Conservation (phyloP, 2,113 vertebrate species). For the Aptenodytes forsteri region DNA sequence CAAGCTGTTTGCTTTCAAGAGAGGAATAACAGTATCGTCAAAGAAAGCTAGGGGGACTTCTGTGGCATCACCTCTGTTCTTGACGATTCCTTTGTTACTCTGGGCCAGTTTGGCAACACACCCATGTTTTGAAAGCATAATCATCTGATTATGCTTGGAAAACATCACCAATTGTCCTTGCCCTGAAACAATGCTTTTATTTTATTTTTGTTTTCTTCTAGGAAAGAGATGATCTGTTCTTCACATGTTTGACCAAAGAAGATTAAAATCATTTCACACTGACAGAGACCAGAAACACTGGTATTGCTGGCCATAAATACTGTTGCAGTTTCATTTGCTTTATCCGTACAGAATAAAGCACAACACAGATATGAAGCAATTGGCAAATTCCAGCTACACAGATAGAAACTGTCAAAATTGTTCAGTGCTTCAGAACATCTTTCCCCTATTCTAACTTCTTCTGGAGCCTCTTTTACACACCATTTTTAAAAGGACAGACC, state of each 20-base stretch:
- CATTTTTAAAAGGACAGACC: background rate
- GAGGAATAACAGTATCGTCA: background rate
- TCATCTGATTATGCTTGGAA: background rate
- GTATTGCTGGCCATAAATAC: background rate
- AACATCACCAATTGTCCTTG: background rate
- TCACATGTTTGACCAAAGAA: background rate
- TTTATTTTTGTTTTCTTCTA: background rate
- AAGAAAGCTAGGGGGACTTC: background rate
- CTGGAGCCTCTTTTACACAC: background rate
- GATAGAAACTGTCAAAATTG: background rate
- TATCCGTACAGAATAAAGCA: background rate
- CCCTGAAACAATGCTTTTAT: background rate
- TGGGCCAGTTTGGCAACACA: background rate
- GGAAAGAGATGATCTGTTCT: background rate
- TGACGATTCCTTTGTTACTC: background rate
- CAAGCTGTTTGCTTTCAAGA: background rate
- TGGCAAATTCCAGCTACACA: background rate
- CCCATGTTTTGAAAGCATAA: background rate
- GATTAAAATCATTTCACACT: background rate
- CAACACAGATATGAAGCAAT: background rate
- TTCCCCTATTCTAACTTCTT: background rate
- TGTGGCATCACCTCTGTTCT: background rate
- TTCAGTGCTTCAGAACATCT: background rate
- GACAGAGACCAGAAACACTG: background rate
- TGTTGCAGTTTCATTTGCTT: background rate